These are phyloP conservation scores for Chloroceryle inda DNA, from an alignment of 2,797 vertebrate species.

Conservation along the genomic window DNA sequence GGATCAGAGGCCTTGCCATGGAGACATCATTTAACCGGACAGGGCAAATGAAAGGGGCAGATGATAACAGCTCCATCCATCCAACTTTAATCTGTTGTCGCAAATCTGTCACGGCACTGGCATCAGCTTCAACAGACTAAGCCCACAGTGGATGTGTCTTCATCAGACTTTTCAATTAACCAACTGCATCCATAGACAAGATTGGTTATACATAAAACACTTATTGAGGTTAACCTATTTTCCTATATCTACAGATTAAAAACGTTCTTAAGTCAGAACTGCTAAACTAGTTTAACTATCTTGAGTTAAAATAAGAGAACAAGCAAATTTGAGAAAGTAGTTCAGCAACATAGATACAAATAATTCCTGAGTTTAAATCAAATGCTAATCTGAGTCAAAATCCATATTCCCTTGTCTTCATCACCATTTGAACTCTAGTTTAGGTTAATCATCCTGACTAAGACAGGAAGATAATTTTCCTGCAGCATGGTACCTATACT, in stretches of 20 bases:
- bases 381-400: not conserved
- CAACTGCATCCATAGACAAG: not conserved
- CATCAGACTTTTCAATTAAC: not conserved
- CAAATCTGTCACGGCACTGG: conserved; percentile 23
- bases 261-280: not conserved
- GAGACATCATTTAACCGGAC: conserved; percentile 16
- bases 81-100: not conserved
- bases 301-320: not conserved
- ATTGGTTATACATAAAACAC: not conserved
- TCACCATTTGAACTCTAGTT: not conserved
- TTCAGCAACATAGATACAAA: not conserved
- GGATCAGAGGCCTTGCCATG: not conserved
- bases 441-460: not conserved
- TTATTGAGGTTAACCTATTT: not conserved
- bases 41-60: not conserved
- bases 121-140: not conserved
- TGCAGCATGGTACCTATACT: not conserved
- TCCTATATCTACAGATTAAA: not conserved
- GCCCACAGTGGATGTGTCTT: not conserved
- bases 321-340: not conserved
- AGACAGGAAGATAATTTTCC: not conserved
- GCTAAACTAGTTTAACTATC: not conserved
- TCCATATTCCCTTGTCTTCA: not conserved
- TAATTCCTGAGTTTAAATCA: not conserved
- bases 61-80: conserved; percentile 13